Evolutionary conservation across 2,113 vertebrate species (phyloP), one percentile per base, ranked within the genome.

Genomic region (Jacana jacana): DNA sequence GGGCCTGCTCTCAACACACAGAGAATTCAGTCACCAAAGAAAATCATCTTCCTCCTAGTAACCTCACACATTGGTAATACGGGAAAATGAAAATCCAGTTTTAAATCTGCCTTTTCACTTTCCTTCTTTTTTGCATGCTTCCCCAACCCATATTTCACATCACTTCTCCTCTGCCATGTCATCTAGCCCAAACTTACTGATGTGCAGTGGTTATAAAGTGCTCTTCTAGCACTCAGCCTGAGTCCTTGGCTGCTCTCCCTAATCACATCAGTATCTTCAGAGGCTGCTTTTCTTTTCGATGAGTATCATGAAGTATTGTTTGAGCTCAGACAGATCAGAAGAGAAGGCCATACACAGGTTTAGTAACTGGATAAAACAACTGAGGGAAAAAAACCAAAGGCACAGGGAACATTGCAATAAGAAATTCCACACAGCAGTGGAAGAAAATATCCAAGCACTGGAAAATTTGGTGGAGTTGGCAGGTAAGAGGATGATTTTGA

Each of bases 401-500:
- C 33, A 28, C 6, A 37, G 46, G 70, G 44, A 55, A 63, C 6
- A 44, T 80, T 90, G 64, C 35, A 82, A 54, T 55, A 89, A 63
- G 60, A 91, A 88, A 90, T 94, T 96, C 88, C 80, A 93, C 39
- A 57, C 17, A 86, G 31, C 31, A 79, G 40, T 88, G 80, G 65
- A 94, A 75, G 80, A 92, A 92, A 90, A 84, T 90, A 88, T 33
- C 80, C 72, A 88, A 86, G 72, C 24, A 64, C 42, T 86, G 76
- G 72, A 95, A 92, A 90, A 71, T 75, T 57, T 88, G 69, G 76
- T 88, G 51, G 55, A 78, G 42, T 40, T 92, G 84, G 55, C 73
- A 94, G 84, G 84, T 96, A 64, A 76, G 58, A 85, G 18, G 18
- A 40, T 91, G 78, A 95, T 95, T 95, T 91, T 95, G 93, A 87